A percentile compares a stretch with the other conserved stretches of the same genome.
These are phyloP conservation scores for Musca vetustissima DNA, from an alignment of 1,140 invertebrate species.

Conservation along the genomic window DNA sequence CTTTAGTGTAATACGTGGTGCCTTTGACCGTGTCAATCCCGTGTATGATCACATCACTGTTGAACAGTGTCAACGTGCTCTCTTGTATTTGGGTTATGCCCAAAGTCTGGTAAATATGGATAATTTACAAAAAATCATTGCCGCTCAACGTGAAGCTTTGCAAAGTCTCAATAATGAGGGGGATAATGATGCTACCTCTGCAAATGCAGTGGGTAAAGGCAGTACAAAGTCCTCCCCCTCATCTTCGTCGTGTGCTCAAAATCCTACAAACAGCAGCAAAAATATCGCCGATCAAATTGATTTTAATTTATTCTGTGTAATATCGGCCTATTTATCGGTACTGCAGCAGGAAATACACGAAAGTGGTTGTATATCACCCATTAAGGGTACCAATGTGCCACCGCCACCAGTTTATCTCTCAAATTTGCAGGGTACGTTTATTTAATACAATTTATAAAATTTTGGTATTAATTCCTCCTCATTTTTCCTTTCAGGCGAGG, in stretches of 20 bases:
- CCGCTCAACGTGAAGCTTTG: slow-evolving; percentile 51
- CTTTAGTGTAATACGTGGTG: slow-evolving; percentile 51
- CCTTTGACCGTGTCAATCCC: slow-evolving; percentile 53
- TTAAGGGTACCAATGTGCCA: slow-evolving; percentile 55
- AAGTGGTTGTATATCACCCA: slow-evolving; percentile 54
- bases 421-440: slow-evolving; percentile 37
- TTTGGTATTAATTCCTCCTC: not conserved
- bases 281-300: slow-evolving; percentile 33
- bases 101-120: slow-evolving; percentile 54
- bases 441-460: no score
- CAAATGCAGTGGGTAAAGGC: not conserved
- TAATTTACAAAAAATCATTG: slow-evolving; percentile 54
- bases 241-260: slow-evolving; percentile 8
- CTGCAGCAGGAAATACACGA: slow-evolving; percentile 55
- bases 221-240: slow-evolving; percentile 11
- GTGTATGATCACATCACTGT: slow-evolving; percentile 49
- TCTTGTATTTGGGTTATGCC: slow-evolving; percentile 54
- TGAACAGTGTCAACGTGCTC: slow-evolving; percentile 54
- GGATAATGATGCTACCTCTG: slow-evolving; percentile 20
- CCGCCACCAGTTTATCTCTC: slow-evolving; percentile 54
- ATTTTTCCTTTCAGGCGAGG: slow-evolving; percentile 23
- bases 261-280: slow-evolving; percentile 1
- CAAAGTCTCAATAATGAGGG: slow-evolving; percentile 41
- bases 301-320: slow-evolving; percentile 54
- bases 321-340: slow-evolving; percentile 53